A percentile compares a stretch with the other conserved stretches of the same genome.
These are phyloP conservation scores for Halcyon smyrnensis DNA, from an alignment of 2,797 vertebrate genomes.

Conservation along the genomic window DNA sequence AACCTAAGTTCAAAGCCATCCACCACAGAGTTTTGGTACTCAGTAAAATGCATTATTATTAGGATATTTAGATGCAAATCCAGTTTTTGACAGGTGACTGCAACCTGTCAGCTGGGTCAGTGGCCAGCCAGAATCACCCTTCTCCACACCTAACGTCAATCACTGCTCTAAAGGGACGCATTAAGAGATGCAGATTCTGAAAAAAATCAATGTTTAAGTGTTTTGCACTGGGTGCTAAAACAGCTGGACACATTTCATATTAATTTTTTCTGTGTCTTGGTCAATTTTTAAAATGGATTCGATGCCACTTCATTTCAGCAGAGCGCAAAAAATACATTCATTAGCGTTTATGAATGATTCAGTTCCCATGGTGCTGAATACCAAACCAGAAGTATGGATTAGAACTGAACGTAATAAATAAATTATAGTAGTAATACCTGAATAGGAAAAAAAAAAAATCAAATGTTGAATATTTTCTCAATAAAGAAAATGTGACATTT, in stretches of 20 bases:
- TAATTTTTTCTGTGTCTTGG: constrained; percentile 6
- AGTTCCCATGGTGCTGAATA: constrained; percentile 23
- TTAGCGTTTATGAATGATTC: constrained; percentile 53
- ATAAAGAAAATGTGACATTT: background rate
- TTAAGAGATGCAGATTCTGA: background rate
- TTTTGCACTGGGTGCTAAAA: background rate
- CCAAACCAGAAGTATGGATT: constrained; percentile 44
- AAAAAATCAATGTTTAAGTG: constrained; percentile 7
- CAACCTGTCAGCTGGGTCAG: rapidly evolving
- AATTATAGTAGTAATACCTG: background rate
- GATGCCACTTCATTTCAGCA: constrained; percentile 34
- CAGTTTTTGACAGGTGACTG: background rate
- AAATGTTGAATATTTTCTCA: background rate
- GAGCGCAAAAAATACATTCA: constrained; percentile 34
- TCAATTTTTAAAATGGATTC: constrained; percentile 26
- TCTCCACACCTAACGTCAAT: background rate
- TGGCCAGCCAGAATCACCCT: background rate
- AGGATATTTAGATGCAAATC: background rate
- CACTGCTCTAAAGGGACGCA: background rate
- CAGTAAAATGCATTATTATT: background rate
- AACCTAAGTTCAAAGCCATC: background rate
- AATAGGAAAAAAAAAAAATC: background rate
- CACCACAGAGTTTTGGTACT: background rate
- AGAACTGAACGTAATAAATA: constrained; percentile 6
- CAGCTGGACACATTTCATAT: constrained; percentile 40